Percentiles rank a stretch among this genome's conserved stretches.
phyloP scores from a whole-genome alignment of 2,888 invertebrate species.

The Scrobipalpa atriplicella region DNA sequence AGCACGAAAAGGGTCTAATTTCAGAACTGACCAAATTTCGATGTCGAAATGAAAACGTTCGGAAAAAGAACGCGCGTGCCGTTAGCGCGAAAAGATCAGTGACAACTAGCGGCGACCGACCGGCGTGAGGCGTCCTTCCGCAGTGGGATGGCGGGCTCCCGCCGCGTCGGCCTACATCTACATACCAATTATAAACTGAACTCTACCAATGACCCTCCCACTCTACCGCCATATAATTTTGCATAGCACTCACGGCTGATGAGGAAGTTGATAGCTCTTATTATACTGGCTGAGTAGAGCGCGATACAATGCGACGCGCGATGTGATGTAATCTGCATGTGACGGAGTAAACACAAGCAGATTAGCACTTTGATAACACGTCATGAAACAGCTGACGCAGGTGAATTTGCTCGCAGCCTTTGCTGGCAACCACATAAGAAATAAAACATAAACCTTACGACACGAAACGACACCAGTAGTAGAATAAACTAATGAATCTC shows the following conservation, averaged over 20 bases:
- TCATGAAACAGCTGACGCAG: slow-evolving; percentile 47
- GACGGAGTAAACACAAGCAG: slow-evolving; percentile 59
- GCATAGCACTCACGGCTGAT: neutral
- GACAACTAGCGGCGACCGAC: slow-evolving; percentile 59
- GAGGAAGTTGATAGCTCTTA: slow-evolving; percentile 12
- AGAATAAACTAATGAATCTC: no score
- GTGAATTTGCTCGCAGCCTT: neutral
- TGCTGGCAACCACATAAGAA: neutral
- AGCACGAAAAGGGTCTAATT: slow-evolving; percentile 48
- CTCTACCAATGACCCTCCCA: slow-evolving; percentile 3
- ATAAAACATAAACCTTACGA: neutral
- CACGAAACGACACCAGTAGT: no score
- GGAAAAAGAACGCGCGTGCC: slow-evolving; percentile 49
- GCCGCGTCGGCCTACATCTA: slow-evolving; percentile 78
- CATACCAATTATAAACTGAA: slow-evolving; percentile 25
- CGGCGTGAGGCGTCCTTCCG: slow-evolving; percentile 59
- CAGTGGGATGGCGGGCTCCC: slow-evolving; percentile 72
- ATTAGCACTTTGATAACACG: slow-evolving; percentile 61
- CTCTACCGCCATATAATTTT: neutral
- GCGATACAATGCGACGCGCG: slow-evolving; percentile 47
- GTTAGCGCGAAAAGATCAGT: slow-evolving; percentile 66
- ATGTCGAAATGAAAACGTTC: slow-evolving; percentile 42
- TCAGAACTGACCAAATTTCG: slow-evolving; percentile 45
- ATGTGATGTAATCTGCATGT: slow-evolving; percentile 75
- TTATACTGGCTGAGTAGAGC: slow-evolving; percentile 18